Evolutionary conservation across 2,797 vertebrate species (phyloP).

Genomic region (Moxostoma hubbsi): DNA sequence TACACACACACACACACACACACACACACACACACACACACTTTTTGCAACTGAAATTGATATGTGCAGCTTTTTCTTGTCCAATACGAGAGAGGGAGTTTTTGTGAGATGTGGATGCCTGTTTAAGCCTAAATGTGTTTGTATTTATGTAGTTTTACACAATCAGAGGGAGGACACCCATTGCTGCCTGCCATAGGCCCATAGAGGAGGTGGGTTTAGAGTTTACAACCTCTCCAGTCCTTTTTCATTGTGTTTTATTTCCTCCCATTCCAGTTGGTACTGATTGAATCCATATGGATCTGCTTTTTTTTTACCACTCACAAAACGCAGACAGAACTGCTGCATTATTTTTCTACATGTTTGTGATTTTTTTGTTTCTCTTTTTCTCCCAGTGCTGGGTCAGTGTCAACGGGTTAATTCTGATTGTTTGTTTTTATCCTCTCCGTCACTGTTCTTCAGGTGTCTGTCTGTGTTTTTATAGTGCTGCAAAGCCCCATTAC

Average conservation of each 20-base stretch:
- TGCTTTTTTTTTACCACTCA: not conserved
- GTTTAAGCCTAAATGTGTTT: conserved; percentile 4
- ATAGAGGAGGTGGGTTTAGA: not conserved
- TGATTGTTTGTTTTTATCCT: not conserved
- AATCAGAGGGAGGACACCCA: not conserved
- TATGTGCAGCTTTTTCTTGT: not conserved
- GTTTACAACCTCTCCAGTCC: too few species aligned
- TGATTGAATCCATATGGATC: too few species aligned
- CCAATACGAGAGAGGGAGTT: conserved; percentile 23
- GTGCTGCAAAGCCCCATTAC: too few species aligned
- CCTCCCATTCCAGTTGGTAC: too few species aligned
- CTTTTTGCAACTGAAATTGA: not conserved
- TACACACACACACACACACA: not conserved
- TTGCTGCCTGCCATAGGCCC: conserved; percentile 7
- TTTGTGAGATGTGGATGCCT: not conserved
- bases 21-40: not conserved
- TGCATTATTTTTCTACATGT: not conserved
- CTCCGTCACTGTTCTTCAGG: not conserved
- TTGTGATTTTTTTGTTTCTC: not conserved
- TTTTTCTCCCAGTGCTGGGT: not conserved
- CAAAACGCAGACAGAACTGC: not conserved
- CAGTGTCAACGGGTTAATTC: not conserved
- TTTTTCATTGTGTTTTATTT: too few species aligned
- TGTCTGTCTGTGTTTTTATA: not conserved
- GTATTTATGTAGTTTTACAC: not conserved